Base-by-base conservation (phyloP, 2,888 invertebrate genomes). In the Himalopsyche japonica region DNA sequence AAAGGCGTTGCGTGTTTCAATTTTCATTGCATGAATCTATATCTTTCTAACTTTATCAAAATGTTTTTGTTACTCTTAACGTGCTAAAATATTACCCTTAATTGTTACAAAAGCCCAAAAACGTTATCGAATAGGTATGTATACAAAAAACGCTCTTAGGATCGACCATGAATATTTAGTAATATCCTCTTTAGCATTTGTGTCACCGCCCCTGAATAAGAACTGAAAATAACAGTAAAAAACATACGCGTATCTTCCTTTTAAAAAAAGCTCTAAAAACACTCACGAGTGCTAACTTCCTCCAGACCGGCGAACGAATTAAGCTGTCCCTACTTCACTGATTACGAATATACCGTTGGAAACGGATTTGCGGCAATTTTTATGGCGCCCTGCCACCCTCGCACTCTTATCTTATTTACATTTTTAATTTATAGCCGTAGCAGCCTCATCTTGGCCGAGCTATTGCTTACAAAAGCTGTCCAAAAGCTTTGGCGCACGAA, bases 351-450 rank as follows among this genome's bases (percentile, higher is more conserved):
- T 20, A 57, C 57, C 57, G 57, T 57, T 57, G 57, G 57, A 57
- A 57, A 57, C 57, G 47, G 79, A 27, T 24, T 79, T 79, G 79
- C 8, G 47, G 79, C 79, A 47, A 79, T 24, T 27, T 30, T 18
- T 18, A 48, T 47, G 12, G 48, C 79, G 24, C 79, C 27, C 27
- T 79, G 79, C 30, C 80, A 57, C 80, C 57, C 80, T 47, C 80
- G 80, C 30, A 30, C 48, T 47, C 30, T 79, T 85, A 76, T 80
- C 86, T 81, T 86, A 84, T 86, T 86, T 84, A 86, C 86, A 86
- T 83, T 84, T 85, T 86, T 86, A 86, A 86, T 86, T 84, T 86
- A 83, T 81, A 86, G 79, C 57, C 57, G 57, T 57, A 10, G 57
- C 83, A 48, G 85, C 76, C 82, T 79, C 20, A 76, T 83, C 77